Base-by-base conservation (phyloP, 2,888 invertebrate genomes). In the Lithophane ornitopus region DNA sequence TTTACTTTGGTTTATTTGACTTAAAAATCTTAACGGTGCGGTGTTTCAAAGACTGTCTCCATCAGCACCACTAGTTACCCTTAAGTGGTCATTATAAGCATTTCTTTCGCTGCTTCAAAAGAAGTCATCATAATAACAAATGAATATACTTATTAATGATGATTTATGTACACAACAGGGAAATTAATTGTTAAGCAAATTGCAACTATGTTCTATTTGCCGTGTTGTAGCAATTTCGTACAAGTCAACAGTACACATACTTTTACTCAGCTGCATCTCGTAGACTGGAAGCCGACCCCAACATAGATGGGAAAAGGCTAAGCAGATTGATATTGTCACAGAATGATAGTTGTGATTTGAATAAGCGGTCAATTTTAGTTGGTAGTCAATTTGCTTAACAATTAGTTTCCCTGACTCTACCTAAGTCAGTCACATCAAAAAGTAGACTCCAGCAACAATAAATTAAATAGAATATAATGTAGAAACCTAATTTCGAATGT, bases 381-480 rank as follows among this genome's bases (percentile, higher is more conserved):
- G 16, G 16, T n/a, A 19, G 16, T 26, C 2, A 44, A 44, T 26
- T 44, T 26, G 12, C 12, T 46, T 3, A 19, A 3, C 3, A n/a
- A 14, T 22, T 26, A 46, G 28, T 65, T 41, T 11, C 3, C n/a
- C 62, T 19, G 19, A 22, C 22, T n/a, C n/a, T 11, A 16, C 41
- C 6, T n/a, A 19, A 59, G 44, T 49, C 9, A 54, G 49, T 44
- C 28, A 62, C 44, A n/a, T 61, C 41, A 52, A 68, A 78, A 26
- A 12, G 4, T 41, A 28, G 3, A 41, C 26, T 56, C 22, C 1
- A 52, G 19, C 4, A 46, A 58, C 34, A 73, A 44, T 74, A 61
- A 81, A 61, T 75, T 61, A 66, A 78, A 49, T 41, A 74, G 16
- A 66, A 78, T 49, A 67, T 62, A 67, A 76, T 52, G 34, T 68